Evolutionary conservation across 2,888 invertebrate species (phyloP).

Genomic region (Resseliella maxima): DNA sequence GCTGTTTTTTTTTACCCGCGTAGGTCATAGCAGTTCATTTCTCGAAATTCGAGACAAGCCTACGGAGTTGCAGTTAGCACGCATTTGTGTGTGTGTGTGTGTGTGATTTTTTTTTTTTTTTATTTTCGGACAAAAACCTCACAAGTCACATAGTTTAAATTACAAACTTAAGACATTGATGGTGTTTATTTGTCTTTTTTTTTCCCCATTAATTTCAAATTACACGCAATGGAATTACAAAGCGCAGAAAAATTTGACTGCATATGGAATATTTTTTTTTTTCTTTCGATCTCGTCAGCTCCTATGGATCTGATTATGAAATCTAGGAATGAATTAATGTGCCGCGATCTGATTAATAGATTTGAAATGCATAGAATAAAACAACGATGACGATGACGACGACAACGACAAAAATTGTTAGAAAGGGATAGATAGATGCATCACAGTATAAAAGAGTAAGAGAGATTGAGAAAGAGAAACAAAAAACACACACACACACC

Average conservation of each 20-base stretch:
- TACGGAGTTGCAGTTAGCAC: background rate
- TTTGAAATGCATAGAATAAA: conserved; percentile 8
- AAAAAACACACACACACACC: background rate
- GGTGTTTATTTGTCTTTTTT: background rate
- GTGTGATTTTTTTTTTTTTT: background rate
- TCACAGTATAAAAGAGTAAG: too few species aligned
- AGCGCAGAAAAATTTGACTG: conserved; percentile 43
- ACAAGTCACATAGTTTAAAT: background rate
- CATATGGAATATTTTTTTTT: background rate
- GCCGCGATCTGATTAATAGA: conserved; percentile 41
- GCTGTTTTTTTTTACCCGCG: background rate
- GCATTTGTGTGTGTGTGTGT: background rate
- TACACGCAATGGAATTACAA: conserved; percentile 39
- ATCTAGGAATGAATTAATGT: conserved; percentile 44
- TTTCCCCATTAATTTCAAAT: background rate
- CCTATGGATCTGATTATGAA: conserved; percentile 29
- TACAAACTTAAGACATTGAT: background rate
- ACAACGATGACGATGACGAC: background rate
- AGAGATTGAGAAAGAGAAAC: background rate
- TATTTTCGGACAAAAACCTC: background rate
- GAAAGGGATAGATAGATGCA: too few species aligned
- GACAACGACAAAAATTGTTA: too few species aligned
- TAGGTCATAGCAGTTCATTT: background rate
- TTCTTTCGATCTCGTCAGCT: background rate
- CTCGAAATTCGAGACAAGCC: background rate